These are phyloP conservation scores for Plebejus melissa DNA, from an alignment of 2,888 invertebrate species.

Conservation along the genomic window DNA sequence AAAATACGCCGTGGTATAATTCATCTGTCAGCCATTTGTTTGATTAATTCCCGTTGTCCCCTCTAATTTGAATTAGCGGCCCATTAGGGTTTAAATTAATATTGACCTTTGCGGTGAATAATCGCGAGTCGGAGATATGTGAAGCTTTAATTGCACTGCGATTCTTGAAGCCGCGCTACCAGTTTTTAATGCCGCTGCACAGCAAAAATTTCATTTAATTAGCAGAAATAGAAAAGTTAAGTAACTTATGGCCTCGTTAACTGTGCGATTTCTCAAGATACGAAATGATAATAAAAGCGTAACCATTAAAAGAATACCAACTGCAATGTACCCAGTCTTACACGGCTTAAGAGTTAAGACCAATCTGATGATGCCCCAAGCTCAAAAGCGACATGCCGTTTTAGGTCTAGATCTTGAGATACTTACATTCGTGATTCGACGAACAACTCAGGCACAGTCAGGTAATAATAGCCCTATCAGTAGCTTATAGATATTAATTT, in stretches of 20 bases:
- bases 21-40: slow-evolving; percentile 38
- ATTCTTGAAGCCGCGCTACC: slow-evolving; percentile 24
- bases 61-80: slow-evolving; percentile 26
- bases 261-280: neutral
- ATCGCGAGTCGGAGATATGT: slow-evolving; percentile 13
- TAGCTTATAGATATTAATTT: neutral
- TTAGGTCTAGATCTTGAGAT: neutral
- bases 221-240: neutral
- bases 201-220: neutral
- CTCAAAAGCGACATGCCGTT: neutral
- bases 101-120: slow-evolving; percentile 26
- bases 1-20: slow-evolving; percentile 56
- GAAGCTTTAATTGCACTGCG: slow-evolving; percentile 22
- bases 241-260: slow-evolving; percentile 5
- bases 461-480: neutral
- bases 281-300: neutral
- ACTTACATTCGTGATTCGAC: neutral
- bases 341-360: neutral
- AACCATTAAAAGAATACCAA: neutral
- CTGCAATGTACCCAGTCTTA: neutral
- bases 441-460: neutral
- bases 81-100: slow-evolving; percentile 27
- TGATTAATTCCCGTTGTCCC: slow-evolving; percentile 35
- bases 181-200: slow-evolving; percentile 15
- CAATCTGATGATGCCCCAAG: neutral